Conservation (phyloP, 1,140 invertebrate genomes). For the Zaprionus nigranus region DNA sequence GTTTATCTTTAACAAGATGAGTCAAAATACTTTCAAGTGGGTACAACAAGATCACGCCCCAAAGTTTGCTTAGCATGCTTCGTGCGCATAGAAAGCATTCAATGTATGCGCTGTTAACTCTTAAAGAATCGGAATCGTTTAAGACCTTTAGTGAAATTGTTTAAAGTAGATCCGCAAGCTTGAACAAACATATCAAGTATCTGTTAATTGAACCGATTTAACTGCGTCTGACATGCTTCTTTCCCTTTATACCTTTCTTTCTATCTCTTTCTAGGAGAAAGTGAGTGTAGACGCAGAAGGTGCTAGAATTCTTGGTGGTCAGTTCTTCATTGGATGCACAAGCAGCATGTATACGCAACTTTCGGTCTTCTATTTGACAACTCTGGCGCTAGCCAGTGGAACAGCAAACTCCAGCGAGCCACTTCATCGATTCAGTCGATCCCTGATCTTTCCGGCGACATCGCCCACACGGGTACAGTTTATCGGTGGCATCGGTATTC, state of each 20-base stretch:
- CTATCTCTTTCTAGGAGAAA: slow-evolving; percentile 43
- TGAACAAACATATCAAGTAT: slow-evolving; percentile 25
- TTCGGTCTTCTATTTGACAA: background rate
- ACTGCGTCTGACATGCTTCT: background rate
- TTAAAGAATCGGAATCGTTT: slow-evolving; percentile 19
- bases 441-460: slow-evolving; percentile 75
- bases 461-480: slow-evolving; percentile 80
- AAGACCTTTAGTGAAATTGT: slow-evolving; percentile 43
- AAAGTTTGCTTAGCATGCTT: slow-evolving; percentile 1
- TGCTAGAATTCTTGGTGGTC: slow-evolving; percentile 47
- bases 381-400: slow-evolving; percentile 1
- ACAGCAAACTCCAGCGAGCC: slow-evolving; percentile 13
- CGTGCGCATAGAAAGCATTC: slow-evolving; percentile 4
- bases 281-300: slow-evolving; percentile 47
- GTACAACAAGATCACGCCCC: background rate
- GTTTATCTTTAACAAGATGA: background rate
- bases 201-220: slow-evolving; percentile 70
- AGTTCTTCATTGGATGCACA: slow-evolving; percentile 45
- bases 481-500: slow-evolving; percentile 81
- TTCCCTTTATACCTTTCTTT: background rate
- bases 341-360: slow-evolving; percentile 35
- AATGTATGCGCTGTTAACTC: slow-evolving; percentile 15
- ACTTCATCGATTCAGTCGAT: slow-evolving; percentile 63
- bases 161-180: slow-evolving; percentile 48
- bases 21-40: slow-evolving; percentile 12